These are phyloP conservation scores for Nephrocerus scutellatus DNA, from an alignment of 2,888 invertebrate genomes.

Conservation along the genomic window DNA sequence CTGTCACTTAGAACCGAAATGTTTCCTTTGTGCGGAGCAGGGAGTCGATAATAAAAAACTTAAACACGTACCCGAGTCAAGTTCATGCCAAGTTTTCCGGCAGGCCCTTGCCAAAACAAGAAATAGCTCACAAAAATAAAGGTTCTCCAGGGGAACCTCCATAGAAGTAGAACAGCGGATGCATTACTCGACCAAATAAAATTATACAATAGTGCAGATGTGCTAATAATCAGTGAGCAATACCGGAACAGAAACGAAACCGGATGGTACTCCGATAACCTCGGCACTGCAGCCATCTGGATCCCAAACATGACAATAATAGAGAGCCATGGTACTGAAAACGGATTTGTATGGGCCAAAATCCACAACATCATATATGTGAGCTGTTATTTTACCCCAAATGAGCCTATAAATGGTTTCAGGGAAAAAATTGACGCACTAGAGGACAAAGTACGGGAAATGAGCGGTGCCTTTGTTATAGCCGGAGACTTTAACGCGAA, in stretches of 20 bases:
- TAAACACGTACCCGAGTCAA: too few species aligned
- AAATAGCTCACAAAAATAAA: too few species aligned
- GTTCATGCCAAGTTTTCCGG: too few species aligned
- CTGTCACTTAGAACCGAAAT: too few species aligned
- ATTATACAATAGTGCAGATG: background rate
- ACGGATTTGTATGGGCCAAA: background rate
- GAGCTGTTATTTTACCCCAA: constrained; percentile 2
- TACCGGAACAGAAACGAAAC: background rate
- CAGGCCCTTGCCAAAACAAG: too few species aligned
- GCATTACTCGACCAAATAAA: too few species aligned
- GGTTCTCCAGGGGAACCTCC: background rate
- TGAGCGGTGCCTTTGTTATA: background rate
- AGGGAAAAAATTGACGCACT: constrained; percentile 1
- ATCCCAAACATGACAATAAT: too few species aligned
- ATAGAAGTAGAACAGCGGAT: too few species aligned
- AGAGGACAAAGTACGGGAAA: background rate
- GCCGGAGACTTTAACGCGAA: constrained; percentile 8
- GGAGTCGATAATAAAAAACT: too few species aligned
- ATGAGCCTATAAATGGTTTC: constrained; percentile 1
- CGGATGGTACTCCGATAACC: background rate
- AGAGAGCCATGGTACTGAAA: too few species aligned
- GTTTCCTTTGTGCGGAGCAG: too few species aligned
- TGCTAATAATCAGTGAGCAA: background rate
- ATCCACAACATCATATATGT: background rate
- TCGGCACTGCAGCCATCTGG: background rate